Evolutionary conservation across 2,888 invertebrate species (phyloP), one percentile per base, ranked within the genome.

Genomic region (Diploptera punctata): DNA sequence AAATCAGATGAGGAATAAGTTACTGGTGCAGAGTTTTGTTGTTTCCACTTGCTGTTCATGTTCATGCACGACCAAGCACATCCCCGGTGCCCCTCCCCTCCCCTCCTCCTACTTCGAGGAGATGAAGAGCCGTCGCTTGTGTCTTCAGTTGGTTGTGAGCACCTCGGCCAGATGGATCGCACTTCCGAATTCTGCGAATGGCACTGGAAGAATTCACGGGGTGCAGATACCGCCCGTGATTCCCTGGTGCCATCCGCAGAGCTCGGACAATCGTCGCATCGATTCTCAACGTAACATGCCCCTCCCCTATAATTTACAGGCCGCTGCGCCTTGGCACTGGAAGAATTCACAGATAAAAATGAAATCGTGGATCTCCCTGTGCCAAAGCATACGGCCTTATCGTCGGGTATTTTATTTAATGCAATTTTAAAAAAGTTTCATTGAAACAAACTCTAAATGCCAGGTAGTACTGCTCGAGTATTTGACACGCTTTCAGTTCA

Each of bases 121-220:
- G 70, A 70, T 44, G 62, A 70, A 70, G 62, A 70, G 62, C 70
- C 70, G 38, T 21, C 54, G 44, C 65, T 16, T n/a, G 49, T 19
- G 16, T 26, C 67, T 52, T 68, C 71, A 68, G 68, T 52, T 70
- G 54, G 68, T 61, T 68, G 43, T 44, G 44, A 71, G 47, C 71
- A 29, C 54, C 26, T 31, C 18, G 18, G n/a, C 19, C 65, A 16
- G 57, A 57, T 29, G 24, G 57, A 57, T 57, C 13, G 16, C 18
- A 10, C 4, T 47, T 18, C 70, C 60, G 68, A 61, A 24, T 43
- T 60, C 74, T 74, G 72, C 38, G 89, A 91, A 91, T 91, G 91
- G 91, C 91, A 91, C 91, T 91, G 91, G 91, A 91, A 91, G 91
- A 91, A 91, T 91, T 91, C 91, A 91, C 91, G 91, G 91, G 91